Percentiles rank a stretch among this genome's conserved stretches.
phyloP scores from a whole-genome alignment of 2,888 invertebrate genomes.

The Acrocyrtus sp. region DNA sequence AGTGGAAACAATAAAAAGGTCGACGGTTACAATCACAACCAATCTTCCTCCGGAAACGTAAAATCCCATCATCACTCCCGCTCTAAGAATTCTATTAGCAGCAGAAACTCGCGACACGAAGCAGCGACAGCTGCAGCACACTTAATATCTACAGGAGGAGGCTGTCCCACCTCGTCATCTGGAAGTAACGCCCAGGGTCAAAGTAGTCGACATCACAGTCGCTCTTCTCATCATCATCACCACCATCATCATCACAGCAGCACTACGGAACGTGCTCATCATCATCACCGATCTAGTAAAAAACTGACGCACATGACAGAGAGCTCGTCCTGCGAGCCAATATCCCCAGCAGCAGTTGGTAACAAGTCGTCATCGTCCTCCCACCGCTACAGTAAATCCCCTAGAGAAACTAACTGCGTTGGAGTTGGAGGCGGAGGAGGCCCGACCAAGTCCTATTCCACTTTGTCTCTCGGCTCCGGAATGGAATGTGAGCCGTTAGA shows the following conservation, averaged over 20 bases:
- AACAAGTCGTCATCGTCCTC: constrained; percentile 11
- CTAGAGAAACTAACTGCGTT: constrained; percentile 23
- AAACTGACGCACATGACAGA: constrained; percentile 42
- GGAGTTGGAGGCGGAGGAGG: constrained; percentile 19
- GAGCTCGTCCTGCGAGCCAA: constrained; percentile 44
- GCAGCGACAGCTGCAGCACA: constrained; percentile 5
- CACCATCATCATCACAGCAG: background rate
- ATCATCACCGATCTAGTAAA: constrained; percentile 30
- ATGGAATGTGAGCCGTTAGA: constrained; percentile 62
- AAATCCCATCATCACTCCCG: constrained; percentile 34
- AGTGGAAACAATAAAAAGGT: constrained; percentile 46
- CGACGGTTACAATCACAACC: constrained; percentile 32
- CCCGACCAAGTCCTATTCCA: constrained; percentile 34
- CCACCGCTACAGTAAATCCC: constrained; percentile 21
- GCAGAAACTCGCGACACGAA: constrained; percentile 42
- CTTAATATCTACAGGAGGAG: background rate
- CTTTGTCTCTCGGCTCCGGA: constrained; percentile 48
- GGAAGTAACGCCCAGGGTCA: constrained; percentile 24
- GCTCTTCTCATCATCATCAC: constrained; percentile 33
- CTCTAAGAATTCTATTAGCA: constrained; percentile 34
- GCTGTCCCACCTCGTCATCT: background rate
- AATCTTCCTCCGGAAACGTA: constrained; percentile 16
- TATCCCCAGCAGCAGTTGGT: constrained; percentile 26
- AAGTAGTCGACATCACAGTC: constrained; percentile 25
- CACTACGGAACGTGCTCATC: constrained; percentile 38